Evolutionary conservation across 2,888 invertebrate species (phyloP).

Genomic region (Drosophila flavopinicola): DNA sequence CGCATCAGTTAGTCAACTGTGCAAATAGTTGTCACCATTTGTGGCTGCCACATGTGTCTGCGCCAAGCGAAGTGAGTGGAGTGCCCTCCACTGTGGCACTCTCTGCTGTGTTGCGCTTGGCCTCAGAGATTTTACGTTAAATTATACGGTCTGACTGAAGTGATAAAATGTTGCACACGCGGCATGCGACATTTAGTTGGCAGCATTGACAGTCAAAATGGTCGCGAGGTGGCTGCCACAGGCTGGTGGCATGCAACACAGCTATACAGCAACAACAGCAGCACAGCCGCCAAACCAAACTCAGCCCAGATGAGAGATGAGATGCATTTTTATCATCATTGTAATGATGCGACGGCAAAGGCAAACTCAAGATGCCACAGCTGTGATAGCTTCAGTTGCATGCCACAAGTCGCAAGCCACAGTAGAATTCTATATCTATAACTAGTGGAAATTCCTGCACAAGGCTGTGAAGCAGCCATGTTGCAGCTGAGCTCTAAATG

Average conservation of each 20-base stretch:
- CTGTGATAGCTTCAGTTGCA: constrained; percentile 23
- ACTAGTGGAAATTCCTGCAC: neutral
- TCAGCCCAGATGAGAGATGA: constrained; percentile 36
- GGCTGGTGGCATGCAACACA: neutral
- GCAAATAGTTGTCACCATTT: constrained; percentile 77
- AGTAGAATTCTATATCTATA: neutral
- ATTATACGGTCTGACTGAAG: constrained; percentile 84
- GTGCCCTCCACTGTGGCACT: constrained; percentile 6
- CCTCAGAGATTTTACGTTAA: constrained; percentile 81
- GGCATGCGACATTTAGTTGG: constrained; percentile 65
- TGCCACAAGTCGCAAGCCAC: constrained; percentile 1
- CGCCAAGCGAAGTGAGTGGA: too few species aligned
- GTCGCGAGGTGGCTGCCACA: constrained; percentile 13
- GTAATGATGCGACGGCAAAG: constrained; percentile 33
- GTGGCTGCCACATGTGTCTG: constrained; percentile 58
- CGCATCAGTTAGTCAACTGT: constrained; percentile 65
- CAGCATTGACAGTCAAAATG: constrained; percentile 51
- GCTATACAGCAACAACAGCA: too few species aligned
- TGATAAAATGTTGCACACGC: constrained; percentile 80
- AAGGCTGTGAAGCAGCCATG: neutral
- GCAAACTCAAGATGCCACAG: constrained; percentile 23
- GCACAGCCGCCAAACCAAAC: constrained; percentile 6
- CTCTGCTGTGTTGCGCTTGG: constrained; percentile 55
- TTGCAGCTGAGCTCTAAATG: neutral
- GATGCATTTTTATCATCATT: constrained; percentile 32